Base-by-base conservation (phyloP, 1,140 invertebrate species). In the Drosophila sucinea region DNA sequence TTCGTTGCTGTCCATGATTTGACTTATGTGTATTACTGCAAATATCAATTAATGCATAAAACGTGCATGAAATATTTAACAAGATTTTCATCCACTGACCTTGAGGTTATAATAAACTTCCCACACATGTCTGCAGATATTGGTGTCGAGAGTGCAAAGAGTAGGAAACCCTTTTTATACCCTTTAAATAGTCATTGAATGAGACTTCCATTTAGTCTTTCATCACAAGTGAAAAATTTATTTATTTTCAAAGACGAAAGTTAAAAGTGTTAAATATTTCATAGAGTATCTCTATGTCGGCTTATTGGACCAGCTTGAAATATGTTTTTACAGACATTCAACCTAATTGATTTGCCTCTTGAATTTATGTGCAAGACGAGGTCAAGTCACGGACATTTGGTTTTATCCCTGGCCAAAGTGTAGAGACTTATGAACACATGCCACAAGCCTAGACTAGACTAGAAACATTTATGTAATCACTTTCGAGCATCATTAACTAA, bases 1-100 rank as follows among this genome's bases (percentile, higher is more conserved):
- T 87, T 87, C 79, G 72, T 60, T 66, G 54, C 66, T 73, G 82
- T 61, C 47, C 77, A 70, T 72, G 75, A 29, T 76, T 77, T 87
- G 83, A 79, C 82, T 86, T 87, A 83, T 77, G 72, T 76, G 82
- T 86, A 86, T 86, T 87, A 83, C 80, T 89, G 84, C 84, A 87
- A 87, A 87, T 87, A 89, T 87, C 84, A 87, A 87, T 87, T 87
- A 87, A 87, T 89, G 84, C 80, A 65, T 38, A 44, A 74, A 77
- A 89, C 84, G 84, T 87, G 84, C 80, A 73, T 84, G 56, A 89
- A 89, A 87, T 87, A 83, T 70, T 63, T 73, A 74, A 72, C 32
- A 11, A 38, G 67, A 47, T 60, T 74, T 69, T 68, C 60, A 44
- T 66, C 51, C 33, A 65, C 67, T 89, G 83, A 87, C 83, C 83